Percentiles rank a stretch among this genome's conserved stretches.
These are phyloP conservation scores for Tyria jacobaeae DNA, from an alignment of 2,888 invertebrate species.

Conservation along the genomic window DNA sequence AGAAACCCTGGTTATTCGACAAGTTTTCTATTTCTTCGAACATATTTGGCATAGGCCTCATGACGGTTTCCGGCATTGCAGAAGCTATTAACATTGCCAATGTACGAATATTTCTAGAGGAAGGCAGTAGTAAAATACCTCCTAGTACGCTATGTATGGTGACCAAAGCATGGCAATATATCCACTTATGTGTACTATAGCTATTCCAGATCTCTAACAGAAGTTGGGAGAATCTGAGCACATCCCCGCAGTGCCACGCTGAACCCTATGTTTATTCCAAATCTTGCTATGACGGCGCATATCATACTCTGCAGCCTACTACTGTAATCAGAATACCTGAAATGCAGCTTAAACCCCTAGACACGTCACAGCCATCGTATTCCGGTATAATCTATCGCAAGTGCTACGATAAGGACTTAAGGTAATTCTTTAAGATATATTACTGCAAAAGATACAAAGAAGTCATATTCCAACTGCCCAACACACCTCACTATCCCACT, in stretches of 20 bases:
- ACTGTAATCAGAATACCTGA: constrained; percentile 59
- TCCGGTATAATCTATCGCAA: constrained; percentile 39
- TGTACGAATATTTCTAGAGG: constrained; percentile 33
- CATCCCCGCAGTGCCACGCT: constrained; percentile 65
- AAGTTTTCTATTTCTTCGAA: constrained; percentile 44
- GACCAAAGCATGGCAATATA: constrained; percentile 62
- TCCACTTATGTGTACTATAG: constrained; percentile 66
- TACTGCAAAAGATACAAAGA: constrained; percentile 69
- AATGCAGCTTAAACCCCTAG: constrained; percentile 55
- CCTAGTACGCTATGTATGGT: constrained; percentile 53
- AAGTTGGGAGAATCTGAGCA: constrained; percentile 66
- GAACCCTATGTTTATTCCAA: constrained; percentile 65
- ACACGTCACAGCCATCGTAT: constrained; percentile 27
- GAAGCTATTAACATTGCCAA: constrained; percentile 35
- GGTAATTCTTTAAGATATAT: constrained; percentile 68
- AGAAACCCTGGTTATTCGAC: constrained; percentile 22
- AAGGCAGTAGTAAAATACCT: constrained; percentile 38
- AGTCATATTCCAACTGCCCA: constrained; percentile 64
- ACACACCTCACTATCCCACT: constrained; percentile 67
- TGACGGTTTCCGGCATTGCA: constrained; percentile 26
- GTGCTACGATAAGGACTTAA: constrained; percentile 63
- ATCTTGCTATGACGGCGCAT: constrained; percentile 65
- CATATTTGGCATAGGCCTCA: constrained; percentile 40
- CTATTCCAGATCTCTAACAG: constrained; percentile 66
- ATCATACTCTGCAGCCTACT: constrained; percentile 58